Evolutionary conservation across 2,113 vertebrate genomes (phyloP), one percentile per base, ranked within the genome.

Genomic region (Glareola pratincola): DNA sequence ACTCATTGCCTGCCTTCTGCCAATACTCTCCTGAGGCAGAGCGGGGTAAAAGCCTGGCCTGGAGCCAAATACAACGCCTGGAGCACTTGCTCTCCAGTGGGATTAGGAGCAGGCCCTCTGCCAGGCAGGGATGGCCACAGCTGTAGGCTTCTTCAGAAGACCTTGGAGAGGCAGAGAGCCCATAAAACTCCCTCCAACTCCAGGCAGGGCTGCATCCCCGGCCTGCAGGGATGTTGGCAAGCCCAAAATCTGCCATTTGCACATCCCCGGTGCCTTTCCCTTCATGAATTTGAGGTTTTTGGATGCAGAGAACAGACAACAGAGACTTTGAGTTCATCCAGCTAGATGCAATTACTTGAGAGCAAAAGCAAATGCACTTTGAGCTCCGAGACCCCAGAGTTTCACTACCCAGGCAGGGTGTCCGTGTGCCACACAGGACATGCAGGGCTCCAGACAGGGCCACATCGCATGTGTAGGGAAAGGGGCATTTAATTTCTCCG

Each of bases 391-490:
- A 37, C 12, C 39, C 50, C 41, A 7, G 2, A 60, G 30, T 6
- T 9, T 27, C 22, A 24, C 57, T 27, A 8, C 13, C 3, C 2
- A 1, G 62, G 23, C 43, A 85, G 30, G 27, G 27, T 34, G 26
- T 37, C 29, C 36, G 1, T 26, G 50, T 60, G 51, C 18, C 62
- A 57, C 54, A 50, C 0, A 2, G 45, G 63, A 51, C 56, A n/a
- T 8, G 19, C 26, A 59, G 64, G 54, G 34, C 59, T 88, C 50
- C 4, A 15, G 53, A 30, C n/a, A 23, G 41, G 71, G 76, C 67
- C 50, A 41, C 34, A 29, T 12, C 7, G 3, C 27, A 18, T 0
- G 0, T n/a, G 26, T 14, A 43, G 56, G 9, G 37, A 63, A 73
- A 23, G 26, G 43, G 9, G 4, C 12, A 27, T 91, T n/a, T n/a